Evolutionary conservation across 2,113 vertebrate species (phyloP), one percentile per base, ranked within the genome.

Genomic region (Clarias macrocephalus): DNA sequence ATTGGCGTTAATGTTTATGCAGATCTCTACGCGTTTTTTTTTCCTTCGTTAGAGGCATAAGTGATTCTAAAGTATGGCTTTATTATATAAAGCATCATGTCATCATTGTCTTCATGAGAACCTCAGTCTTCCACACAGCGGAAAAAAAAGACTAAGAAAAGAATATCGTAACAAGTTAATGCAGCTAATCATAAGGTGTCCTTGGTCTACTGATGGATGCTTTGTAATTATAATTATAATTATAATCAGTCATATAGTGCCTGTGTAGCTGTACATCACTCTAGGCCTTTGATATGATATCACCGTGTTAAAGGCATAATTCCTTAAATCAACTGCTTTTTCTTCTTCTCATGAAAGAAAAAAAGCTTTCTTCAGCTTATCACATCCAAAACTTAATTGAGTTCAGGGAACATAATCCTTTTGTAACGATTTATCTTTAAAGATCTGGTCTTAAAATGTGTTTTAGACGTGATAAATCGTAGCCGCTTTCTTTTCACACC

Each of bases 351-450:
- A 1, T 13, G 0, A 3, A 15, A 54, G 54, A 33, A 84, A 54
- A 57, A 23, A 33, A n/a, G 33, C 12, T 66, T 80, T 79, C 62
- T n/a, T 86, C 28, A 37, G 62, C 62, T 86, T 86, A 86, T 80
- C 63, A 86, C 62, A 80, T 68, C 48, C 65, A 59, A 86, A 57
- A 85, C 84, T 80, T 81, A 81, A 86, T 72, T 72, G 65, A 59
- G 85, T 81, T 86, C 77, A 86, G 30, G 30, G 25, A 72, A 79
- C 73, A 52, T 85, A 85, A 79, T 85, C 84, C 66, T 48, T 80
- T 86, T 80, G 16, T 81, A 86, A 80, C 28, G 33, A 70, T 81
- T 70, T 25, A 59, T 68, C 75, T 68, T 86, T 30, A 33, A 30
- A 21, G 60, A 86, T 60, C 5, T 6, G 8, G 0, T 62, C 77